Base-by-base conservation (phyloP, 2,888 invertebrate genomes). In the Tubulanus polymorphus region DNA sequence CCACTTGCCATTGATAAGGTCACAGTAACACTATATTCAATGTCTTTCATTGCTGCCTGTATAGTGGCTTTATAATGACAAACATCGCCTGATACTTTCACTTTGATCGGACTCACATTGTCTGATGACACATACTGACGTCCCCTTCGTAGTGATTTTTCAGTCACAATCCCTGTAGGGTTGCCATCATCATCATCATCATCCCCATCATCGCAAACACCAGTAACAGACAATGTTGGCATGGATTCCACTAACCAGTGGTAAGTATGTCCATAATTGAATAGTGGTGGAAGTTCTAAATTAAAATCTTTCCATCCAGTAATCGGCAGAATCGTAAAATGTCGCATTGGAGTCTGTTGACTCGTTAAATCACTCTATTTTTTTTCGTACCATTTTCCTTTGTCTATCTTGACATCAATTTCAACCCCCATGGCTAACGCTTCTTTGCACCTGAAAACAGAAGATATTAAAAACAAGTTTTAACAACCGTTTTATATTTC, bases 1-100 rank as follows among this genome's bases (percentile, higher is more conserved):
- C 51, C 51, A 35, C 51, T 51, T 10, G n/a, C 2, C n/a, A 27
- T 23, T 20, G 51, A 51, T 18, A 51, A 37, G 3, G 35, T 35
- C 3, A 35, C 51, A 35, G 35, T 51, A 1, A 51, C 51, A 25
- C n/a, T 51, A 26, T 51, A 51, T 2, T 1, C 5, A 3, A 10
- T 15, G 15, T 20, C 18, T 3, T 27, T 30, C 37, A 51, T 51
- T 15, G 51, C 32, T 3, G 51, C 29, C 3, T 25, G 18, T 37
- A 51, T 37, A 15, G 20, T 20, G 15, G 35, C 51, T 35, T 37
- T 51, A 8, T 37, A 29, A 30, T 37, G 27, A 23, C 23, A 26
- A n/a, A 18, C 3, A 3, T 20, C 32, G 6, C 20, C 12, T 3
- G 32, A 15, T 1, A n/a, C 37, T 20, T 51, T 51, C 18, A 25